Evolutionary conservation across 2,888 invertebrate genomes (phyloP), one percentile per base, ranked within the genome.

Genomic region (Nyleta sp.): DNA sequence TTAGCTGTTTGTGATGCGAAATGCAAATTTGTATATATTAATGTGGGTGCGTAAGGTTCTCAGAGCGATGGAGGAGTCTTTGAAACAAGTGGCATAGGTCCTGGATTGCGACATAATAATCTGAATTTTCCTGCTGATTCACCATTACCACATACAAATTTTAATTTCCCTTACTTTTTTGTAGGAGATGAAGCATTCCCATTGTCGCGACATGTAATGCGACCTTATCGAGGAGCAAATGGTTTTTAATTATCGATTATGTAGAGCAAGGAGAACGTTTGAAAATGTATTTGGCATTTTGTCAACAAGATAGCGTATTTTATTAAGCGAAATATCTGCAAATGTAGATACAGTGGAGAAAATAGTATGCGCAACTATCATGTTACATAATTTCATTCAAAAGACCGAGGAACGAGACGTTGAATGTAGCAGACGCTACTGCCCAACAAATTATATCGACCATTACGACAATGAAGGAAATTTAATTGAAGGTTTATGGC

Each of bases 281-380:
- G 67, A 75, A 75, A 71, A 71, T 57, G 46, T 62, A n/a, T 74
- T 78, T 11, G 78, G 65, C 0, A 78, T 74, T n/a, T 35, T 74
- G n/a, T 10, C 48, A 3, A 31, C 40, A n/a, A 65, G 70, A 13
- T 75, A 53, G 65, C 20, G 64, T 17, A 31, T 70, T 4, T 71
- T 62, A 22, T 33, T 44, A 10, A 57, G 31, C 0, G 31, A 40
- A 0, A 60, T 78, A 22, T 22, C 8, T 31, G 46, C 53, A 31
- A 11, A 50, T 28, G 13, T 62, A 0, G 60, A 62, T 53, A 59
- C 33, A 13, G 13, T 28, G 0, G 55, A 75, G 2, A 10, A 0
- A 11, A 40, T 75, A 42, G 17, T 71, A 1, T 59, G 59, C 7
- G 38, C 74, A 10, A 52, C 62, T 11, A 1, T 74, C 10, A 42